Conservation (phyloP, 2,888 invertebrate species). For the Heliconius ismenius region DNA sequence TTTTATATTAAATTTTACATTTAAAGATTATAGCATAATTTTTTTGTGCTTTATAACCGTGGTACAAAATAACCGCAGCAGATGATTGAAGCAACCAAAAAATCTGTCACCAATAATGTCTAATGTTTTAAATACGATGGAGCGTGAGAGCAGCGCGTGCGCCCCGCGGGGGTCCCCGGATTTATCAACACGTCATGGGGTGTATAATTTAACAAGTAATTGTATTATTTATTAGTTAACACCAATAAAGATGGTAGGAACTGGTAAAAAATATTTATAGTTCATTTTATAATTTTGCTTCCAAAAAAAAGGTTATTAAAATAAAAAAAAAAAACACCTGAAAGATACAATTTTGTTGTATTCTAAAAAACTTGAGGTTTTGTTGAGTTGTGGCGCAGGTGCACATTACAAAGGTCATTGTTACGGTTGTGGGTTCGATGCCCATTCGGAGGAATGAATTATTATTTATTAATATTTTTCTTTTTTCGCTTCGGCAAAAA, state of each 20-base stretch:
- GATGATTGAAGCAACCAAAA: constrained; percentile 71
- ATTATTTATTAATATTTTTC: too few relatives aligned
- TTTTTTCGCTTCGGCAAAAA: too few relatives aligned
- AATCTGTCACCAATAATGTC: constrained; percentile 61
- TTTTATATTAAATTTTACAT: background rate
- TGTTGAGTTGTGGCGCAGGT: too few relatives aligned
- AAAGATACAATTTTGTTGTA: too few relatives aligned
- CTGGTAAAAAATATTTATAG: background rate
- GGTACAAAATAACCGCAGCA: constrained; percentile 55
- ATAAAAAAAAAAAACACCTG: too few relatives aligned
- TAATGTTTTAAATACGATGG: constrained; percentile 51
- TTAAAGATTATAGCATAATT: background rate
- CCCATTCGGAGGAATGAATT: too few relatives aligned
- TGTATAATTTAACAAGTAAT: constrained; percentile 45
- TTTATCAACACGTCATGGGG: constrained; percentile 42
- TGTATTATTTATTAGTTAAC: constrained; percentile 41
- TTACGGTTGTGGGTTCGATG: too few relatives aligned
- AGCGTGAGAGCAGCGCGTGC: constrained; percentile 67
- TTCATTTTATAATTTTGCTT: background rate
- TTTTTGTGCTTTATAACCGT: background rate
- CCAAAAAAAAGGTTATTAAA: too few relatives aligned
- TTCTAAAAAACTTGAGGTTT: too few relatives aligned
- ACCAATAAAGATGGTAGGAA: background rate
- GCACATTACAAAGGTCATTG: too few relatives aligned
- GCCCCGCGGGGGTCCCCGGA: constrained; percentile 60